Base-by-base conservation (phyloP, 2,888 invertebrate species). In the Molorchus minor region DNA sequence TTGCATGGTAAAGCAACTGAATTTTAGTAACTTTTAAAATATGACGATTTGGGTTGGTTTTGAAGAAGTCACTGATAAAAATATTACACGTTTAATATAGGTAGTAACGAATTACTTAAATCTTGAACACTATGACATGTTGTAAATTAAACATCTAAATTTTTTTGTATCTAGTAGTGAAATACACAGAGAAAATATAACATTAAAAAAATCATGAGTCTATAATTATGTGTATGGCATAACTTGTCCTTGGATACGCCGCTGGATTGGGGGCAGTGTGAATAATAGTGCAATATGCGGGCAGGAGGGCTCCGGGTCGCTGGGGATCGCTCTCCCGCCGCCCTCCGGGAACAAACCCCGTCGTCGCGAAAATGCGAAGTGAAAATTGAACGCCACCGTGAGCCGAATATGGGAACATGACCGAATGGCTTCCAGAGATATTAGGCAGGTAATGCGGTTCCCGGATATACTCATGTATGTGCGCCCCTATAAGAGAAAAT, bases 271-370 rank as follows among this genome's bases (percentile, higher is more conserved):
- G 54, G 46, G 56, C 56, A 60, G 65, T 66, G 70, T 74, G 74
- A 74, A 70, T 73, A 73, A 75, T 75, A 71, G 71, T 71, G 73
- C 72, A 75, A 74, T 74, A 74, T 72, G 70, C 71, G 72, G 70
- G 69, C 68, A 66, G 72, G 71, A 70, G 72, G 73, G 71, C 70
- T 68, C 62, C 63, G 46, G 63, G 64, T 68, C 70, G 64, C 66
- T 66, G 62, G 68, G 70, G 70, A 69, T 47, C 41, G 41, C 43
- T 56, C 38, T 29, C 35, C 49, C 56, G 17, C 21, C 33, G 54
- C 58, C 43, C 43, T 58, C 69, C 53, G 56, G 54, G 43, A 68
- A 67, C 69, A 70, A 65, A 66, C 65, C 65, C 69, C 66, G 71
- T 68, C 66, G 71, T 68, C 65, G 68, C 62, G 68, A 67, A 71